A percentile compares a stretch with the other conserved stretches of the same genome.
These are phyloP conservation scores for Phrynosoma platyrhinos DNA, from an alignment of 2,113 vertebrate species.

Conservation along the genomic window DNA sequence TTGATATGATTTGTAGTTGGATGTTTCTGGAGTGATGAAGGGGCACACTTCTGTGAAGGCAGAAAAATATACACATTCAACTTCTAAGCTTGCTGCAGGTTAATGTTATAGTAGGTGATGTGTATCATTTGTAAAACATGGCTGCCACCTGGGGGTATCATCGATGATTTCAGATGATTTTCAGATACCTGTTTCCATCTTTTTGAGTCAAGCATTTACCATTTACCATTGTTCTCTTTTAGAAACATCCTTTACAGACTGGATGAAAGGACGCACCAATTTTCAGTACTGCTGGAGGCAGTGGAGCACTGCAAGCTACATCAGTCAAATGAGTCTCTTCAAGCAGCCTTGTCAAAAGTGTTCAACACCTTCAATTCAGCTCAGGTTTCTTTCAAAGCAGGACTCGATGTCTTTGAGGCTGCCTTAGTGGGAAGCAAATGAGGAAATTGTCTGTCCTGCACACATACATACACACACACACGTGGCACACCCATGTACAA, in stretches of 20 bases:
- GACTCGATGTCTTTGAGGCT: conserved; percentile 89
- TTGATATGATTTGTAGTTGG: conserved; percentile 31
- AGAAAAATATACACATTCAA: conserved; percentile 46
- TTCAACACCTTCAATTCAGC: conserved; percentile 86
- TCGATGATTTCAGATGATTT: conserved; percentile 45
- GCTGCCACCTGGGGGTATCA: conserved; percentile 37
- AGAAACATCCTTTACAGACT: conserved; percentile 93
- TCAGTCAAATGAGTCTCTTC: conserved; percentile 82
- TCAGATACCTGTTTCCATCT: conserved; percentile 32
- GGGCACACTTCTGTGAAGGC: conserved; percentile 31
- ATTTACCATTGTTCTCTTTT: conserved; percentile 64
- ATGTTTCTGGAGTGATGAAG: not conserved
- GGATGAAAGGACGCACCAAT: conserved; percentile 80
- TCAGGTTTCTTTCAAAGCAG: conserved; percentile 86
- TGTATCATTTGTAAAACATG: conserved; percentile 30
- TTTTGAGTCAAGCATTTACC: conserved; percentile 46
- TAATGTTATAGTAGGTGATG: conserved; percentile 38
- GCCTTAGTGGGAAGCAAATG: conserved; percentile 77
- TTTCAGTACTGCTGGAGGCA: conserved; percentile 86
- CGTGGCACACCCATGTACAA: not conserved
- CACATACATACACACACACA: no score
- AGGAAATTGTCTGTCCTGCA: conserved; percentile 67
- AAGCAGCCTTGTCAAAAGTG: conserved; percentile 80
- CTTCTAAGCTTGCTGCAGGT: conserved; percentile 39
- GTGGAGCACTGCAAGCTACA: conserved; percentile 74